phyloP scores from a whole-genome alignment of 2,888 invertebrate genomes.

The Drosophila ustulata region DNA sequence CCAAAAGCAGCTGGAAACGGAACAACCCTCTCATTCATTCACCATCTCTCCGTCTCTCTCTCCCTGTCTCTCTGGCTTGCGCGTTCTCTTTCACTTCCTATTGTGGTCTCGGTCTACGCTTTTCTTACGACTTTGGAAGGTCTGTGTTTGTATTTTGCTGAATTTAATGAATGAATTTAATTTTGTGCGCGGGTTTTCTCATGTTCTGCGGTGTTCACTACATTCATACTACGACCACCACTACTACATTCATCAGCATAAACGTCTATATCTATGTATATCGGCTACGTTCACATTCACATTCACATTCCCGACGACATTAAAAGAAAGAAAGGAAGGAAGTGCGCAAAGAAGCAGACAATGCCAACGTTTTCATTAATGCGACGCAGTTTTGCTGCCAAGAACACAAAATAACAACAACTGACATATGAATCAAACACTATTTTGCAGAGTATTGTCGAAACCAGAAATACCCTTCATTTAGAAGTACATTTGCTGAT shows the following conservation, averaged over 20 bases:
- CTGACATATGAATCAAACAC: constrained; percentile 27
- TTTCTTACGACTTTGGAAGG: constrained; percentile 43
- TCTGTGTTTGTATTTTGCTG: constrained; percentile 40
- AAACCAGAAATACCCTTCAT: constrained; percentile 29
- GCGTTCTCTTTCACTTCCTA: constrained; percentile 1
- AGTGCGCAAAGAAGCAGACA: constrained; percentile 76
- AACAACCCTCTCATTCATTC: constrained; percentile 31
- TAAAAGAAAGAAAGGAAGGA: constrained; percentile 69
- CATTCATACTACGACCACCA: neutral
- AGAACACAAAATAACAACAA: constrained; percentile 60
- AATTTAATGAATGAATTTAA: constrained; percentile 80
- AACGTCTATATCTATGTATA: constrained; percentile 24
- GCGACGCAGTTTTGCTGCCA: constrained; percentile 74
- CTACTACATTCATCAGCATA: constrained; percentile 5
- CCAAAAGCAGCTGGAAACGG: constrained; percentile 33
- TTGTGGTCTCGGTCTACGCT: neutral
- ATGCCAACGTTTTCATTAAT: constrained; percentile 81
- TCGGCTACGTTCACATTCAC: neutral
- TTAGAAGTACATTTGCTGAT: neutral
- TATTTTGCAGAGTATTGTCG: neutral
- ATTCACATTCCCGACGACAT: constrained; percentile 7
- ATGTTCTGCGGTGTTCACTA: constrained; percentile 38
- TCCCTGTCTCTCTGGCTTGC: neutral
- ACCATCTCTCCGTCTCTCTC: neutral
- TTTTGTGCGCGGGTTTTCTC: constrained; percentile 62